A percentile compares a stretch with the other conserved stretches of the same genome.
Conservation (phyloP, 2,888 invertebrate species). For the Epirrita christyi region DNA sequence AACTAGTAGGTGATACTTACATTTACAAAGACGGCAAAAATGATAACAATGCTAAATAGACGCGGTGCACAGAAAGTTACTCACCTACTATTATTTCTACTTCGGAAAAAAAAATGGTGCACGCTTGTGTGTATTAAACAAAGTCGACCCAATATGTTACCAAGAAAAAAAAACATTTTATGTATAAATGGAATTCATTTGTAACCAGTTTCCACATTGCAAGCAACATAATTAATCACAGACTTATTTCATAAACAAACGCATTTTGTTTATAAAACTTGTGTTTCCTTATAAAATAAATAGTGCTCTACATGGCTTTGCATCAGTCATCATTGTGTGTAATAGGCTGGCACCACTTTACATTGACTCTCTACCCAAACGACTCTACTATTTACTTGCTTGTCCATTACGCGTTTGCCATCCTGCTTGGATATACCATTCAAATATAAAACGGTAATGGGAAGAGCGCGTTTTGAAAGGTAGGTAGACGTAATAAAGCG, state of each 20-base stretch:
- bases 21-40: too few species aligned
- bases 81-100: too few species aligned
- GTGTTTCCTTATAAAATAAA: constrained; percentile 14
- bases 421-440: too few species aligned
- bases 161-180: too few species aligned
- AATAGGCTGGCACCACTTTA: constrained; percentile 18
- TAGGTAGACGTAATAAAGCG: constrained; percentile 38
- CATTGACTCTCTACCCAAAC: constrained; percentile 14
- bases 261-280: background rate
- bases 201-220: too few species aligned
- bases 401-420: constrained; percentile 11
- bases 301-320: constrained; percentile 27
- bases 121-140: too few species aligned
- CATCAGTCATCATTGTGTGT: constrained; percentile 29
- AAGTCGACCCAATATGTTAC: too few species aligned
- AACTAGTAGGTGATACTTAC: too few species aligned
- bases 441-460: constrained; percentile 42
- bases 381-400: constrained; percentile 1
- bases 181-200: too few species aligned
- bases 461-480: constrained; percentile 13
- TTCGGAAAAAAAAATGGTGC: too few species aligned
- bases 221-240: background rate
- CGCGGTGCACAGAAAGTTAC: too few species aligned
- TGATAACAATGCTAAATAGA: too few species aligned
- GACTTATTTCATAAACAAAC: background rate